Percentiles rank a stretch among this genome's conserved stretches.
These are phyloP conservation scores for Kuschelorhynchus macadamiae DNA, from an alignment of 2,888 invertebrate species.

Conservation along the genomic window DNA sequence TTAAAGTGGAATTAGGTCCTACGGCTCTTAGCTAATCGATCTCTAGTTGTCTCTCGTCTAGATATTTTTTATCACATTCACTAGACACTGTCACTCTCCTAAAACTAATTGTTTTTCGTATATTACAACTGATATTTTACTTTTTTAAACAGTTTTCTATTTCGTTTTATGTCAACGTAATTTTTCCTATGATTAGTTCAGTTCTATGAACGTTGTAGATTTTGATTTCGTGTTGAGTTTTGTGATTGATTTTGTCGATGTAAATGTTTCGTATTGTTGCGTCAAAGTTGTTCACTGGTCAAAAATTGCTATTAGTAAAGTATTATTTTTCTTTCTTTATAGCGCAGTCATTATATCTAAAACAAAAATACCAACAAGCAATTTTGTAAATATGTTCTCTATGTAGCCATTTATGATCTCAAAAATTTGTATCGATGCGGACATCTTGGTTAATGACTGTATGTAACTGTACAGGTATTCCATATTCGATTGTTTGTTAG, in stretches of 20 bases:
- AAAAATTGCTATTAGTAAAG: background rate
- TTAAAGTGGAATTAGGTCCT: slow-evolving; percentile 33
- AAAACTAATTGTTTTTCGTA: background rate
- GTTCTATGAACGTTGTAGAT: background rate
- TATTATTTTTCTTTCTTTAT: too few species aligned
- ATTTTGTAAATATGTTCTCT: too few species aligned
- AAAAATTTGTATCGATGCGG: too few species aligned
- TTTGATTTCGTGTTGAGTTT: slow-evolving; percentile 9
- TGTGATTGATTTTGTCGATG: background rate
- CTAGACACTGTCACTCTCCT: slow-evolving; percentile 29
- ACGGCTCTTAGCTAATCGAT: slow-evolving; percentile 13
- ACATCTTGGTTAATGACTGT: too few species aligned
- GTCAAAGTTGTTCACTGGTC: background rate
- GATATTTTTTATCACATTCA: slow-evolving; percentile 30
- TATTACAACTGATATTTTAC: slow-evolving; percentile 12
- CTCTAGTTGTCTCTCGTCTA: slow-evolving; percentile 1
- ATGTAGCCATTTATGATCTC: too few species aligned
- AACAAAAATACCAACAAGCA: too few species aligned
- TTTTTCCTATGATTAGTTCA: too few species aligned
- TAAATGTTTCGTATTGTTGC: background rate
- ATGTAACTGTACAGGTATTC: too few species aligned
- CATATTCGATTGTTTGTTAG: too few species aligned
- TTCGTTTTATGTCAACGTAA: background rate
- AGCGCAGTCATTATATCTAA: too few species aligned
- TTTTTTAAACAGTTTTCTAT: background rate